These are phyloP conservation scores for Drosophila stalkeri DNA, from an alignment of 2,888 invertebrate species.

Conservation along the genomic window DNA sequence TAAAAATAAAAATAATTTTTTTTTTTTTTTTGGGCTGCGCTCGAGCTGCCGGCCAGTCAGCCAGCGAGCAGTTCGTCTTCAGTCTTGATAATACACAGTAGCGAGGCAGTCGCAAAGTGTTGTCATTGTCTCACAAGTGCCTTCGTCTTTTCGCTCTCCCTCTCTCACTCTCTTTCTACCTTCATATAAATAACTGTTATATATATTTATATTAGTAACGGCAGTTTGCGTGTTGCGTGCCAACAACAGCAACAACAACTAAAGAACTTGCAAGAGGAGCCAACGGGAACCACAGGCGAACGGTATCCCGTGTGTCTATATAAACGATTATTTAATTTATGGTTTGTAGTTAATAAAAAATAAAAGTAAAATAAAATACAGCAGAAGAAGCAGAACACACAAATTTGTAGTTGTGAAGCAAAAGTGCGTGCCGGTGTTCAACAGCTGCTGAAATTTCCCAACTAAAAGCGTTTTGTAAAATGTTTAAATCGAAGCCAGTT, in stretches of 20 bases:
- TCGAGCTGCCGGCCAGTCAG: slow-evolving; percentile 38
- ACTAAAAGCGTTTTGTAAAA: slow-evolving; percentile 12
- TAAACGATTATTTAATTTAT: slow-evolving; percentile 66
- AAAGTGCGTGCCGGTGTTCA: slow-evolving; percentile 44
- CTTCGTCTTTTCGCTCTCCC: background rate
- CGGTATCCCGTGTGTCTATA: slow-evolving; percentile 44
- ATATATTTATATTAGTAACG: slow-evolving; percentile 49
- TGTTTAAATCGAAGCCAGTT: slow-evolving; percentile 33
- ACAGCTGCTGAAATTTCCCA: slow-evolving; percentile 1
- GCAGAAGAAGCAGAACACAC: slow-evolving; percentile 1
- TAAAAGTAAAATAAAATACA: background rate
- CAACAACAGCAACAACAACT: slow-evolving; percentile 6
- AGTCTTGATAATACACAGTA: slow-evolving; percentile 70
- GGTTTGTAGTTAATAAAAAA: slow-evolving; percentile 6
- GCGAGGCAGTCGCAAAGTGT: slow-evolving; percentile 48
- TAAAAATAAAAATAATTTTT: too few species aligned
- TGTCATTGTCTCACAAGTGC: slow-evolving; percentile 39
- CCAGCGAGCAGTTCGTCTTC: slow-evolving; percentile 59
- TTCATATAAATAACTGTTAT: slow-evolving; percentile 25
- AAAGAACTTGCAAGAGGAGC: slow-evolving; percentile 13
- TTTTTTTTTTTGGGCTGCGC: slow-evolving; percentile 47
- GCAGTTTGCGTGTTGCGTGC: slow-evolving; percentile 68
- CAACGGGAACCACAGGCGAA: slow-evolving; percentile 16
- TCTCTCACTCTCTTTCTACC: too few species aligned
- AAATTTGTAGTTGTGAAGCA: background rate